Conservation (phyloP, 2,113 vertebrate species). For the Grammomys dolichurus region DNA sequence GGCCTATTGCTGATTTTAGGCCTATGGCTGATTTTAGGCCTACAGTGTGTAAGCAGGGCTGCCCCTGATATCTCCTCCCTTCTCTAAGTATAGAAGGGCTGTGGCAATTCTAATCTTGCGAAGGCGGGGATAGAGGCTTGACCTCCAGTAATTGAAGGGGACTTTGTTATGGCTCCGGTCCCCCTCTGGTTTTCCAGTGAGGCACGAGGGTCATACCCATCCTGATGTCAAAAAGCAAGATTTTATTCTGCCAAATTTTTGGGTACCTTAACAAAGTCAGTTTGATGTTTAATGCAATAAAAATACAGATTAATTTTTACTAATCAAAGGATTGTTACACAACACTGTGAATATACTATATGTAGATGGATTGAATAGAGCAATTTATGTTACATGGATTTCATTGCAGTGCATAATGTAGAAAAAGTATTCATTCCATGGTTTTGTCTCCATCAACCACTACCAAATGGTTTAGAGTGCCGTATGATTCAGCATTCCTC, state of each 20-base stretch:
- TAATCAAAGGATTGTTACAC: too few species aligned
- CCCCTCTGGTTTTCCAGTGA: too few species aligned
- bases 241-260: conserved; percentile 24
- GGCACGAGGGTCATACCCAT: too few species aligned
- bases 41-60: too few species aligned
- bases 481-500: background rate
- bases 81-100: too few species aligned
- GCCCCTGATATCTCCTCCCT: too few species aligned
- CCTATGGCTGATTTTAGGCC: too few species aligned
- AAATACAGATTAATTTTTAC: background rate
- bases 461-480: background rate
- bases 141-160: too few species aligned
- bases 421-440: conserved; percentile 46
- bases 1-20: too few species aligned
- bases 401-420: background rate
- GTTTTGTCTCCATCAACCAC: conserved; percentile 72
- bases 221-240: background rate
- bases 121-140: too few species aligned
- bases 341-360: background rate
- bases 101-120: too few species aligned
- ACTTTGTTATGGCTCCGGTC: too few species aligned
- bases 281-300: background rate
- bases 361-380: background rate
- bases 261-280: background rate
- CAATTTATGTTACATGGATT: background rate